phyloP scores from a whole-genome alignment of 2,797 vertebrate genomes.

The Simalia tracyae region DNA sequence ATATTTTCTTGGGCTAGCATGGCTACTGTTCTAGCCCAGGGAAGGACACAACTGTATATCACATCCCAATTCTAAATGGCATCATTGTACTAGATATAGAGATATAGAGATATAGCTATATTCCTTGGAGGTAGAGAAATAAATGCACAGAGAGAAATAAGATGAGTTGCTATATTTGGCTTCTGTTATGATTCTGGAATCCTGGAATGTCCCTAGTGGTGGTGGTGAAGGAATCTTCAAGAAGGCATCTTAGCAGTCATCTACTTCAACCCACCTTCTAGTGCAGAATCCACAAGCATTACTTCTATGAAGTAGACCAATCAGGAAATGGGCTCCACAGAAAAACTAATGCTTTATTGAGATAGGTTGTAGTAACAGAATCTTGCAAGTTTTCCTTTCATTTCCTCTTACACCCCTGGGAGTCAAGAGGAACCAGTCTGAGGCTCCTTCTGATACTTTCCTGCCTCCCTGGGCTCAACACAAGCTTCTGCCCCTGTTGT shows the following conservation, averaged over 20 bases:
- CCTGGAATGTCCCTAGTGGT: neutral
- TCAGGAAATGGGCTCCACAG: neutral
- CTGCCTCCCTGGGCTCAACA: too few relatives aligned
- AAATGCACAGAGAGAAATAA: neutral
- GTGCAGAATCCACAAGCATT: neutral
- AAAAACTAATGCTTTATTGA: neutral
- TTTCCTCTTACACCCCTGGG: too few relatives aligned
- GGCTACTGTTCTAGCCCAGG: neutral
- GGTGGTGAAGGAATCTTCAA: neutral
- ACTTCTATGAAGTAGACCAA: neutral
- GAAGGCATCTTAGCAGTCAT: neutral
- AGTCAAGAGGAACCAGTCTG: too few relatives aligned
- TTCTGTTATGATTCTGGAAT: neutral
- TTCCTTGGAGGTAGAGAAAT: neutral
- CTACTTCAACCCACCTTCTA: neutral
- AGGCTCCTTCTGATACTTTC: too few relatives aligned
- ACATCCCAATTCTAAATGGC: neutral
- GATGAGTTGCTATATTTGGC: neutral
- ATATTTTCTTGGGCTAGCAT: neutral
- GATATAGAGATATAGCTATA: neutral
- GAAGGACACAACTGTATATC: neutral
- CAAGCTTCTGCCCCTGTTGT: neutral
- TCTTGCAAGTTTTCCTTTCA: neutral
- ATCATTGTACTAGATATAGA: neutral
- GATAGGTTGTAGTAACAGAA: neutral